Percentiles rank a stretch among this genome's conserved stretches.
These are phyloP conservation scores for Leptestheria dahalacensis DNA, from an alignment of 1,140 invertebrate species.

Conservation along the genomic window DNA sequence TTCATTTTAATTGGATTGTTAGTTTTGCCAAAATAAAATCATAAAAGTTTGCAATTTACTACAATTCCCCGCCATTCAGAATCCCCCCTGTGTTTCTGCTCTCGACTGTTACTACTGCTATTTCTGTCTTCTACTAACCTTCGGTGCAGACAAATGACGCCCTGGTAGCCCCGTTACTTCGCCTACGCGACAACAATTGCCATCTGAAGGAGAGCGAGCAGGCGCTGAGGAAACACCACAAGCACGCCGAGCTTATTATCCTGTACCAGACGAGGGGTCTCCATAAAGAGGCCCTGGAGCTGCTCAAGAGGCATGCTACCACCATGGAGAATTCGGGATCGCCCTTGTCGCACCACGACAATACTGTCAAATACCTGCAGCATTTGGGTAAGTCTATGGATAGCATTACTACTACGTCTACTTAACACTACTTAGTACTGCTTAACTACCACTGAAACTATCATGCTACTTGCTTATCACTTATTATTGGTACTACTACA, in stretches of 20 bases:
- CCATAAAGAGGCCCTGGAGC: conserved; percentile 78
- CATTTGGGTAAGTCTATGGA: conserved; percentile 46
- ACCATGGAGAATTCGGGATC: conserved; percentile 49
- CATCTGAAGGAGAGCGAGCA: conserved; percentile 86
- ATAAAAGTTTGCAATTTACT: too few relatives aligned
- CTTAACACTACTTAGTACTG: too few relatives aligned
- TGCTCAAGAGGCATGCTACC: conserved; percentile 54
- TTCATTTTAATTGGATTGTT: too few relatives aligned
- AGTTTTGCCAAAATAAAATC: too few relatives aligned
- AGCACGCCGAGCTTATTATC: conserved; percentile 86
- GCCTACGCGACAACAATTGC: conserved; percentile 77
- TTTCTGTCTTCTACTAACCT: background rate
- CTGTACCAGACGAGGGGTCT: conserved; percentile 86
- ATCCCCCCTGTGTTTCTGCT: too few relatives aligned
- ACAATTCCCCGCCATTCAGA: too few relatives aligned
- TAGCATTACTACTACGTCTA: too few relatives aligned
- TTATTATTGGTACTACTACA: background rate
- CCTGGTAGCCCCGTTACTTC: conserved; percentile 70
- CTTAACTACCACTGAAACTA: too few relatives aligned
- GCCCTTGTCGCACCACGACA: conserved; percentile 61
- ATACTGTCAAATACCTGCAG: conserved; percentile 83
- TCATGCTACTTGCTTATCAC: background rate
- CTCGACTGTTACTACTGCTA: background rate
- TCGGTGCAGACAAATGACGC: conserved; percentile 78
- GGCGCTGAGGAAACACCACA: conserved; percentile 68